A percentile compares a stretch with the other conserved stretches of the same genome.
phyloP scores from a whole-genome alignment of 2,113 vertebrate genomes.

The Phoxinus phoxinus region DNA sequence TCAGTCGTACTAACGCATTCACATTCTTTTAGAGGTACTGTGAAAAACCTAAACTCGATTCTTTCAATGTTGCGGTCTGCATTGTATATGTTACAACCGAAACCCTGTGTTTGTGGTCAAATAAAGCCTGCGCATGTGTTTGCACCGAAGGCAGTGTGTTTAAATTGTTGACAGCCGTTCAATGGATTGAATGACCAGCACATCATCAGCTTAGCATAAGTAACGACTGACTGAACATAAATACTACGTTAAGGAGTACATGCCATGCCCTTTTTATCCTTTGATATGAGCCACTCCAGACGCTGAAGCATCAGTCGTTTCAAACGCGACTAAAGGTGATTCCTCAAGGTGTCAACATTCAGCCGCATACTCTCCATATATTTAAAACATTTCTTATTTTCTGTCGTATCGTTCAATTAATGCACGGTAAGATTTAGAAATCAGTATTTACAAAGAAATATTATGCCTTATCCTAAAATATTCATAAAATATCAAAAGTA shows the following conservation, averaged over 20 bases:
- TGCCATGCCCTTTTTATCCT: constrained; percentile 18
- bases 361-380: background rate
- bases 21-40: background rate
- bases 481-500: background rate
- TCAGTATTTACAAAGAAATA: background rate
- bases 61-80: no score
- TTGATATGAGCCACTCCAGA: constrained; percentile 7
- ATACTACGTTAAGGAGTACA: constrained; percentile 38
- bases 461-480: background rate
- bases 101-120: background rate
- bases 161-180: constrained; percentile 28
- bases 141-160: background rate
- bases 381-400: background rate
- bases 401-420: background rate
- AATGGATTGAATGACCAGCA: constrained; percentile 4
- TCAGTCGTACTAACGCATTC: background rate
- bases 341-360: background rate
- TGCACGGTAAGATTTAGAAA: background rate
- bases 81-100: background rate
- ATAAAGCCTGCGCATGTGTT: background rate
- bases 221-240: constrained; percentile 41
- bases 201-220: constrained; percentile 40
- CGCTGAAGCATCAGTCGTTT: background rate
- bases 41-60: background rate
- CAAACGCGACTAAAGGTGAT: background rate